Percentiles rank a stretch among this genome's conserved stretches.
phyloP scores from a whole-genome alignment of 2,113 vertebrate species.

The Atlantisia rogersi region DNA sequence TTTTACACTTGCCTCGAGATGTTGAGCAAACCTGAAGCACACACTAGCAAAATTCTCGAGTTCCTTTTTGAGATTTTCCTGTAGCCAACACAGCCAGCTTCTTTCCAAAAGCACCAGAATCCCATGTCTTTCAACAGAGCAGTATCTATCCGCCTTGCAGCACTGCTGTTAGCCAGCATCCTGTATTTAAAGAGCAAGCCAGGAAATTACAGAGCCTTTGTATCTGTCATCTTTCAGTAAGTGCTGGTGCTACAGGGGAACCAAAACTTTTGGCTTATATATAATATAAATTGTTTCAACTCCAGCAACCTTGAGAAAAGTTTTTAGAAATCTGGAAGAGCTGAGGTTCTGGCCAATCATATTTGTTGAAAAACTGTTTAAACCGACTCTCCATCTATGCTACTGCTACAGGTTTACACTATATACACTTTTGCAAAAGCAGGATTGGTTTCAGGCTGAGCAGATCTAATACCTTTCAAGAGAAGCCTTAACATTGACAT shows the following conservation, averaged over 20 bases:
- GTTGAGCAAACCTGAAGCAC: conserved; percentile 41
- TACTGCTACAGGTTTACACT: neutral
- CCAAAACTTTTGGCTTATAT: neutral
- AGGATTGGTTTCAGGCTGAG: neutral
- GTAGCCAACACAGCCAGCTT: neutral
- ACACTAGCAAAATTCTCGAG: neutral
- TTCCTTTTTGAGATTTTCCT: conserved; percentile 4
- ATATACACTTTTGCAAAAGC: neutral
- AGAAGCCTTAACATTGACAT: neutral
- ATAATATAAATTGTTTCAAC: neutral
- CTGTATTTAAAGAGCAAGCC: neutral
- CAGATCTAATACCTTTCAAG: neutral
- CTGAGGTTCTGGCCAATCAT: neutral
- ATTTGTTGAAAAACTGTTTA: neutral
- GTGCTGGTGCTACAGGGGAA: neutral
- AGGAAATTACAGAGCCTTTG: neutral
- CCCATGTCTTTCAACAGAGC: neutral
- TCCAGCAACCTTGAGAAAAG: neutral
- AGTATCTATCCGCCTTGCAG: neutral
- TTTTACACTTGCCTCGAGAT: conserved; percentile 57
- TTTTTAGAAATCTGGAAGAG: neutral
- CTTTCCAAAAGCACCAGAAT: conserved; percentile 2
- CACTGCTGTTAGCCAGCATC: neutral
- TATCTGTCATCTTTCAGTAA: neutral
- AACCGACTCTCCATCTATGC: neutral